Evolutionary conservation across 2,888 invertebrate species (phyloP).

Genomic region (Amiota communis): DNA sequence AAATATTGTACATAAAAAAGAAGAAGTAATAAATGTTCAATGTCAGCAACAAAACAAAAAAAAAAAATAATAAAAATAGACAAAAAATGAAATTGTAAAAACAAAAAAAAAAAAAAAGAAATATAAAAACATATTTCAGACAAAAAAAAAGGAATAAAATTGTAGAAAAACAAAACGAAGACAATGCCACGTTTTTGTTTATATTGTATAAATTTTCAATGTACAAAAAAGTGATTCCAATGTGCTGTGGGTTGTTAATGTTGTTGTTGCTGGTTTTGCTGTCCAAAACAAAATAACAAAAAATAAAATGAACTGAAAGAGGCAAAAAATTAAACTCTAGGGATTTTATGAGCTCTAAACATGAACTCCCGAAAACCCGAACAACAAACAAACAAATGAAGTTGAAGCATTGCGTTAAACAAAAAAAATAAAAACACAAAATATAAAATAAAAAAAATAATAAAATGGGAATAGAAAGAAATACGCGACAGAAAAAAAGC

Average conservation of each 20-base stretch:
- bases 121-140: too few species aligned
- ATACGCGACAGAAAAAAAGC: constrained; percentile 21
- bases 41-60: too few species aligned
- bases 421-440: background rate
- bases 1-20: background rate
- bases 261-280: background rate
- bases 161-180: background rate
- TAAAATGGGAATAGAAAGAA: background rate
- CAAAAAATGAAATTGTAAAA: too few species aligned
- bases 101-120: too few species aligned
- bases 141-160: too few species aligned
- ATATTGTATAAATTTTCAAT: constrained; percentile 16
- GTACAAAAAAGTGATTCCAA: constrained; percentile 4
- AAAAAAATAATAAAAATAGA: too few species aligned
- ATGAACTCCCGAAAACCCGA: background rate
- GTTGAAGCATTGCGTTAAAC: background rate
- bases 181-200: constrained; percentile 11
- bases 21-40: background rate
- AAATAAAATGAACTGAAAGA: too few species aligned
- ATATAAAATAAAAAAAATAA: background rate
- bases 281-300: background rate
- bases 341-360: constrained; percentile 8
- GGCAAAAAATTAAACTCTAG: constrained; percentile 10
- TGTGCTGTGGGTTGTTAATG: too few species aligned
- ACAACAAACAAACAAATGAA: background rate